Percentiles rank a stretch among this genome's conserved stretches.
phyloP scores from a whole-genome alignment of 2,797 vertebrate genomes.

The Acomys russatus region DNA sequence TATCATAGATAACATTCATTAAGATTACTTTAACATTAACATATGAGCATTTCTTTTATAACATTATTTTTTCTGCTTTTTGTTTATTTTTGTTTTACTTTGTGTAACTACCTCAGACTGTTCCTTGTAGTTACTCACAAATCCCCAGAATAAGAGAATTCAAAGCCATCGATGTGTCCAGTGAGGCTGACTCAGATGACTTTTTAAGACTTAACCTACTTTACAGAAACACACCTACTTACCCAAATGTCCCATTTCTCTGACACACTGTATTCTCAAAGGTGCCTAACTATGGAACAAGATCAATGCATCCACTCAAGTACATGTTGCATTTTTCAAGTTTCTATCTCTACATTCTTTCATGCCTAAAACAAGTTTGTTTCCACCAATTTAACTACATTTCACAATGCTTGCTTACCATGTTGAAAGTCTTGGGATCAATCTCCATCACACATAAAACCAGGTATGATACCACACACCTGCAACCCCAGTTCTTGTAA shows the following conservation, averaged over 20 bases:
- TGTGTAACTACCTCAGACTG: slow-evolving; percentile 6
- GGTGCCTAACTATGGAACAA: slow-evolving; percentile 29
- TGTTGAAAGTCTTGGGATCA: not conserved
- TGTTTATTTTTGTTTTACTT: not conserved
- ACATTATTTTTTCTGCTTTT: not conserved
- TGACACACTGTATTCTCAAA: not conserved
- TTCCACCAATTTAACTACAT: slow-evolving; percentile 37
- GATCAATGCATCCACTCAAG: not conserved
- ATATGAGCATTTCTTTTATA: slow-evolving; percentile 60
- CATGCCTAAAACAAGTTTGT: slow-evolving; percentile 32
- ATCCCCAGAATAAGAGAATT: slow-evolving; percentile 46
- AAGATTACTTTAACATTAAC: slow-evolving; percentile 25
- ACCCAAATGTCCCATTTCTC: slow-evolving; percentile 23
- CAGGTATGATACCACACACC: not conserved
- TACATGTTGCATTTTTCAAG: slow-evolving; percentile 24
- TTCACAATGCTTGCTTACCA: not conserved
- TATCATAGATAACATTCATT: slow-evolving; percentile 28
- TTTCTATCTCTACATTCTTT: not conserved
- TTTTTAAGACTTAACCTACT: slow-evolving; percentile 33
- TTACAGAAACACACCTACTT: slow-evolving; percentile 42
- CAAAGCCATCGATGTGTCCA: slow-evolving; percentile 25
- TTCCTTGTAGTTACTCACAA: not conserved
- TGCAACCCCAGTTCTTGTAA: not conserved
- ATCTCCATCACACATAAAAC: not conserved
- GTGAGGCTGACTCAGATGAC: not conserved